A percentile compares a stretch with the other conserved stretches of the same genome.
phyloP scores from a whole-genome alignment of 1,140 invertebrate species.

The Saccostrea cuccullata region DNA sequence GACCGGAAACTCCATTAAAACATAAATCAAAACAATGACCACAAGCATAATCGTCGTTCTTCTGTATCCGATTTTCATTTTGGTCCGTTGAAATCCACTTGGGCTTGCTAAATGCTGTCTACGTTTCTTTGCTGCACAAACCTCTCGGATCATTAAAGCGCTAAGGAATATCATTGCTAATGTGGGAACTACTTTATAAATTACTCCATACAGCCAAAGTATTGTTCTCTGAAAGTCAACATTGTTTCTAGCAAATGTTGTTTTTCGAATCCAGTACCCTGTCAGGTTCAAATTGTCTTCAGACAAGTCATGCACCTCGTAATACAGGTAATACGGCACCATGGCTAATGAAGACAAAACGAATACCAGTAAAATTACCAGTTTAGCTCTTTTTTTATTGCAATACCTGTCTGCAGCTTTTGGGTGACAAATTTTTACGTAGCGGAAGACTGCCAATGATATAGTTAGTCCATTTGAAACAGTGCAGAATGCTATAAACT shows the following conservation, averaged over 20 bases:
- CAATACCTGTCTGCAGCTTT: slow-evolving; percentile 8
- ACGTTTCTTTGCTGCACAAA: background rate
- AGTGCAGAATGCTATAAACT: slow-evolving; percentile 33
- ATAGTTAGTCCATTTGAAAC: slow-evolving; percentile 26
- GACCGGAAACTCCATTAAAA: slow-evolving; percentile 22
- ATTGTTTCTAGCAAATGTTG: slow-evolving; percentile 5
- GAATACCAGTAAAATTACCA: background rate
- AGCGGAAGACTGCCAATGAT: slow-evolving; percentile 25
- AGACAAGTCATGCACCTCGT: slow-evolving; percentile 14
- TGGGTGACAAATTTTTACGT: slow-evolving; percentile 18
- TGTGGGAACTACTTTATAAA: slow-evolving; percentile 3
- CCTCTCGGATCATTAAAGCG: background rate
- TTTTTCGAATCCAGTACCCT: slow-evolving; percentile 37
- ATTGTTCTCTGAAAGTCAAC: slow-evolving; percentile 8
- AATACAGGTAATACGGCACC: slow-evolving; percentile 15
- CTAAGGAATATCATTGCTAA: slow-evolving; percentile 29
- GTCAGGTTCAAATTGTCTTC: background rate
- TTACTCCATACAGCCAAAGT: slow-evolving; percentile 26
- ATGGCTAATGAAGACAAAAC: background rate
- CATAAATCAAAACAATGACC: slow-evolving; percentile 39
- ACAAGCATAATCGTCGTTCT: slow-evolving; percentile 30
- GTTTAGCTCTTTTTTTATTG: background rate
- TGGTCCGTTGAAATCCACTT: background rate
- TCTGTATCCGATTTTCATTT: background rate
- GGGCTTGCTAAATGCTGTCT: background rate